Conservation (phyloP, 2,797 vertebrate genomes). For the Poeciliopsis gracilis region DNA sequence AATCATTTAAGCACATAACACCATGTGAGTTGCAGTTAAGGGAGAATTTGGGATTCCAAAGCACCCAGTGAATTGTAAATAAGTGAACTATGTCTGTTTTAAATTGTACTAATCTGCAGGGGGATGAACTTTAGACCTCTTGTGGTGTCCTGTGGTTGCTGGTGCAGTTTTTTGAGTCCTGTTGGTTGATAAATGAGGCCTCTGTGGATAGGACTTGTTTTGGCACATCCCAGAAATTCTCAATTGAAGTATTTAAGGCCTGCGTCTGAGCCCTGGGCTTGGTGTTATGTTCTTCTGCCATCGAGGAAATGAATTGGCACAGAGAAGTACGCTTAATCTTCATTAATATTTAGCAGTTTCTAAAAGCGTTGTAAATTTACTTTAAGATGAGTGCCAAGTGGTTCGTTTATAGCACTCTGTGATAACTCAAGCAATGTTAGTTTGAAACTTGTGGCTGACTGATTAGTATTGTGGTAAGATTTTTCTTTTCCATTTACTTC, state of each 20-base stretch:
- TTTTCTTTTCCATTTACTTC: not conserved
- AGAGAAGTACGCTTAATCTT: not conserved
- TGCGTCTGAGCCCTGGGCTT: not conserved
- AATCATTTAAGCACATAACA: not conserved
- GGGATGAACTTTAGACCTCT: not conserved
- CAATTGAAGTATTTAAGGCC: not conserved
- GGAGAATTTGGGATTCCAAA: not conserved
- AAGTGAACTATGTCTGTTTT: not conserved
- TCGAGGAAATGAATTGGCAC: not conserved
- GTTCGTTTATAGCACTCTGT: no score
- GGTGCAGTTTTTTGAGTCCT: not conserved
- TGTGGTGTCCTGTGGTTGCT: not conserved
- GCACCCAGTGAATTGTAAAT: not conserved
- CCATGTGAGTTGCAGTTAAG: not conserved
- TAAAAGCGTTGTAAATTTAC: not conserved
- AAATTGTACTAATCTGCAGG: not conserved
- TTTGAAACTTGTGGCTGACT: not conserved
- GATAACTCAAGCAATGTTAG: not conserved
- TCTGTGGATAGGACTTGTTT: not conserved
- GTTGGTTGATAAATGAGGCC: not conserved
- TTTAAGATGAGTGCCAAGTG: not conserved
- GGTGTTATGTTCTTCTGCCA: not conserved
- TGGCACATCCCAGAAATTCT: slow-evolving; percentile 3
- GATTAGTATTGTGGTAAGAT: not conserved
- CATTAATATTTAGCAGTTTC: slow-evolving; percentile 1